phyloP scores from a whole-genome alignment of 2,113 vertebrate species.

The Phodopus roborovskii region DNA sequence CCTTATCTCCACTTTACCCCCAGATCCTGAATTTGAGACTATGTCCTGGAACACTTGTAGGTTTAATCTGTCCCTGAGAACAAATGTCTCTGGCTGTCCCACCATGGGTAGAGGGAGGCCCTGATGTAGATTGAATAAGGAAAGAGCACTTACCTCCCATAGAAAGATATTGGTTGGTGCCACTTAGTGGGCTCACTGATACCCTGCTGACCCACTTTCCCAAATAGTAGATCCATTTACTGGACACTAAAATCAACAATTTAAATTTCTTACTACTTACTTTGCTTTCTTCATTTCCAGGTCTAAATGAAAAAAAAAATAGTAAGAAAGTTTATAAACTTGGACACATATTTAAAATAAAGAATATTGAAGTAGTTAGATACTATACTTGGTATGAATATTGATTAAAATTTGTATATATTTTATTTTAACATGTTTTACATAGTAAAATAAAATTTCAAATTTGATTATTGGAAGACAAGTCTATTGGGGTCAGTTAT shows the following conservation, averaged over 20 bases:
- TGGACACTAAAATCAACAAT: neutral
- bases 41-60: neutral
- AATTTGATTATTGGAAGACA: conserved; percentile 19
- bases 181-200: neutral
- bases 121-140: conserved; percentile 8
- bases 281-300: neutral
- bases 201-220: neutral
- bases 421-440: conserved; percentile 35
- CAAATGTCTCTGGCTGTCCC: neutral
- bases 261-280: neutral
- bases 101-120: rapidly evolving
- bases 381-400: neutral
- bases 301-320: neutral
- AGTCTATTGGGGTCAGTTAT: neutral
- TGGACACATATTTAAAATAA: neutral
- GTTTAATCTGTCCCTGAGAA: neutral
- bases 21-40: neutral
- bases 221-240: neutral
- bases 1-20: neutral
- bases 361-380: neutral
- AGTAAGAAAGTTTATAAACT: neutral
- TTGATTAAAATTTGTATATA: neutral
- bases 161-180: neutral
- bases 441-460: neutral
- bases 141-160: neutral